A percentile compares a stretch with the other conserved stretches of the same genome.
phyloP scores from a whole-genome alignment of 2,888 invertebrate genomes.

The Tromatobia lineatoria region DNA sequence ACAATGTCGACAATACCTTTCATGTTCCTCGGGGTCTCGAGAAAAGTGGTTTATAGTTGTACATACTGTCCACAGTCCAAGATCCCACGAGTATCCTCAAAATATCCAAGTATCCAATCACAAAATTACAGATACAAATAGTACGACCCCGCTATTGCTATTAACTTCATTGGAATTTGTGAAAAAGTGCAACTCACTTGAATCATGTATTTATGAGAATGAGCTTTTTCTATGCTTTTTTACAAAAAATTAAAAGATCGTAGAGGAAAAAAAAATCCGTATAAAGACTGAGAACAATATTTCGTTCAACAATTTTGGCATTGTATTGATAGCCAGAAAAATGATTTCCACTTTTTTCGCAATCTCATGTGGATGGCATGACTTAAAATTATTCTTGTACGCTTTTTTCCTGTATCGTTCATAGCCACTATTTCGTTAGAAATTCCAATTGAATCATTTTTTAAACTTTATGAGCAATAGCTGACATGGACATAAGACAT shows the following conservation, averaged over 20 bases:
- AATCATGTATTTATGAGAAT: no score
- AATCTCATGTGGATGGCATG: background rate
- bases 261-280: no score
- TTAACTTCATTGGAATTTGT: no score
- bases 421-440: background rate
- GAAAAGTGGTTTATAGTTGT: constrained; percentile 22
- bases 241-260: no score
- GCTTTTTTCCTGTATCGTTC: background rate
- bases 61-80: constrained; percentile 3
- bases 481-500: no score
- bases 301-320: background rate
- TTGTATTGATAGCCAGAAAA: background rate
- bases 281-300: background rate
- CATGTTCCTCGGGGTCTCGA: constrained; percentile 13
- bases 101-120: background rate
- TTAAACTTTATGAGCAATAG: no score
- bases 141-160: background rate
- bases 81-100: background rate
- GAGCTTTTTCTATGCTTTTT: no score
- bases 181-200: no score
- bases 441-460: no score
- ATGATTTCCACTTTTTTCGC: background rate
- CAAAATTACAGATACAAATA: background rate
- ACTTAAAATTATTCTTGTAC: background rate
- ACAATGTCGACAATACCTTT: constrained; percentile 61